A percentile compares a stretch with the other conserved stretches of the same genome.
Conservation (phyloP, 1,140 invertebrate species). For the Neodiprion fabricii region DNA sequence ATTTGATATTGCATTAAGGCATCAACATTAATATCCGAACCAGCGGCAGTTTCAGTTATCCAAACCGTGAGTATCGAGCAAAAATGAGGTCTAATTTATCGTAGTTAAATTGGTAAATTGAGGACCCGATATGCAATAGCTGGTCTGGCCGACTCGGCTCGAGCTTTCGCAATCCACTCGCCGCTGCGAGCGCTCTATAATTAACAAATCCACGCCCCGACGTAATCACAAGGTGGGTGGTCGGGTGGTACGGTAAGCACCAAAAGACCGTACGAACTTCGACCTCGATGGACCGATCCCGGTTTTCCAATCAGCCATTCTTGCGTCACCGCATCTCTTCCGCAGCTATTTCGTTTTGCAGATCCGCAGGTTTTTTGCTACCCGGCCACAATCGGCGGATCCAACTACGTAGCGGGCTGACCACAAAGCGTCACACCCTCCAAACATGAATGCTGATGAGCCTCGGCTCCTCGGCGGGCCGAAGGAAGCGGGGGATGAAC, state of each 20-base stretch:
- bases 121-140: too few relatives aligned
- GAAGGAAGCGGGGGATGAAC: neutral
- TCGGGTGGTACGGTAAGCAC: neutral
- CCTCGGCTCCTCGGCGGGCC: neutral
- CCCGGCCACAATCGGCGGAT: neutral
- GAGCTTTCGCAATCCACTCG: too few relatives aligned
- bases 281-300: neutral
- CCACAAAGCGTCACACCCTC: conserved; percentile 4
- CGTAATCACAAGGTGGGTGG: neutral
- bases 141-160: too few relatives aligned
- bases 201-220: neutral
- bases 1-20: too few relatives aligned
- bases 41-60: too few relatives aligned
- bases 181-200: neutral
- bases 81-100: too few relatives aligned
- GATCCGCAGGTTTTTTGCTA: neutral
- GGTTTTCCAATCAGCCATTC: neutral
- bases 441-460: conserved; percentile 2
- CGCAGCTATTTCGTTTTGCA: neutral
- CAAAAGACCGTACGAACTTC: neutral
- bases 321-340: neutral
- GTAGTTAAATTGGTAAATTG: too few relatives aligned
- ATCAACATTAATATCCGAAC: too few relatives aligned
- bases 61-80: too few relatives aligned
- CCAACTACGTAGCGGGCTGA: neutral